These are phyloP conservation scores for Selenia dentaria DNA, from an alignment of 2,888 invertebrate genomes.

Conservation along the genomic window DNA sequence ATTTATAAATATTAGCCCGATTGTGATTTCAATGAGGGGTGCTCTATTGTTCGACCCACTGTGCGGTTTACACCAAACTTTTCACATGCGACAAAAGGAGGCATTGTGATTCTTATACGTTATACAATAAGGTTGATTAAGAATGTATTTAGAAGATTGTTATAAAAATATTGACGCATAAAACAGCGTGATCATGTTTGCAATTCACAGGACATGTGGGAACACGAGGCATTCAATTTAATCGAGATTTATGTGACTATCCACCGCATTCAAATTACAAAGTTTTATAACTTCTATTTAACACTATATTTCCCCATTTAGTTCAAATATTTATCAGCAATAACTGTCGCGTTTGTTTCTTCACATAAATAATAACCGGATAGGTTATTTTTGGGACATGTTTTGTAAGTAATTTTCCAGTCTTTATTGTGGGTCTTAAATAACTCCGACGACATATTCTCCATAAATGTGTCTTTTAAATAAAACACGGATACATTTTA, in stretches of 20 bases:
- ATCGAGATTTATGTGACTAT: constrained; percentile 48
- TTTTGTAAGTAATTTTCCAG: constrained; percentile 31
- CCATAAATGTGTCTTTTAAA: constrained; percentile 38
- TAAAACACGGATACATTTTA: constrained; percentile 37
- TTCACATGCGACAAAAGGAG: not conserved
- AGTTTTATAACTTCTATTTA: constrained; percentile 21
- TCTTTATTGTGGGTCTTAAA: constrained; percentile 34
- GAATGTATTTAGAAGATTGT: constrained; percentile 22
- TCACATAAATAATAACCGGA: constrained; percentile 33
- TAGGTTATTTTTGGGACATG: constrained; percentile 26
- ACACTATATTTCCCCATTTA: constrained; percentile 21
- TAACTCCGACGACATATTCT: constrained; percentile 32
- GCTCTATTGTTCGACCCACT: constrained; percentile 54
- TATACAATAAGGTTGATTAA: not conserved
- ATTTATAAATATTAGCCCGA: constrained; percentile 76
- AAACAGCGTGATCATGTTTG: constrained; percentile 61
- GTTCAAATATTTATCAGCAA: constrained; percentile 26
- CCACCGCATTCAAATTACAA: constrained; percentile 32
- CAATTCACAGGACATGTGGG: constrained; percentile 67
- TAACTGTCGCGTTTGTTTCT: constrained; percentile 33
- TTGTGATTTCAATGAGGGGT: constrained; percentile 59
- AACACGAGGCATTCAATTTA: constrained; percentile 61
- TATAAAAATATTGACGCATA: constrained; percentile 40
- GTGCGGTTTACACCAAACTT: constrained; percentile 41
- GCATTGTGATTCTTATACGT: constrained; percentile 19